Percentiles rank a stretch among this genome's conserved stretches.
These are phyloP conservation scores for Drosophila subobscura DNA, from an alignment of 1,140 invertebrate genomes.

Conservation along the genomic window DNA sequence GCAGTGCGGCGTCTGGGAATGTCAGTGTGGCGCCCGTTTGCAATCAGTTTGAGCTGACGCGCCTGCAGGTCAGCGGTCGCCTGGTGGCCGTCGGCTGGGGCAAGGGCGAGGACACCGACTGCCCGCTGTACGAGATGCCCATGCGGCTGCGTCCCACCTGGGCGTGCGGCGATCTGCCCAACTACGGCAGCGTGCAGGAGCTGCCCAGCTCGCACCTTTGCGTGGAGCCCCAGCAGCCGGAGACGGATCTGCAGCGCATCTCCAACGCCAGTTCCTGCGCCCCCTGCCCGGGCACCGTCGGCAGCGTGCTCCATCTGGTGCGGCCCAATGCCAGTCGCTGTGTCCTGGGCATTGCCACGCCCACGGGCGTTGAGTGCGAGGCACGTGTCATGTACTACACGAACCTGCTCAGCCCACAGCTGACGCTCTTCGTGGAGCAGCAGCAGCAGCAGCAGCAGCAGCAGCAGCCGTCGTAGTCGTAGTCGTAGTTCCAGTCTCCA, in stretches of 20 bases:
- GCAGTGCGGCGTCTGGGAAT: conserved; percentile 6
- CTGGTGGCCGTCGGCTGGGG: conserved; percentile 61
- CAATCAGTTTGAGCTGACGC: conserved; percentile 51
- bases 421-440: conserved; percentile 51
- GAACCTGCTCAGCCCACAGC: conserved; percentile 32
- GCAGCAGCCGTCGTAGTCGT: background rate
- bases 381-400: conserved; percentile 55
- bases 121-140: conserved; percentile 59
- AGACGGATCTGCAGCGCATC: conserved; percentile 7
- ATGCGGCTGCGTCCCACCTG: conserved; percentile 57
- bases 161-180: conserved; percentile 41
- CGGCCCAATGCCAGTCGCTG: conserved; percentile 55
- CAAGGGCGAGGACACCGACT: conserved; percentile 56
- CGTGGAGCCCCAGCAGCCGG: conserved; percentile 25
- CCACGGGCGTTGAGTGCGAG: conserved; percentile 48
- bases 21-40: conserved; percentile 51
- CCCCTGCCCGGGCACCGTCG: conserved; percentile 49
- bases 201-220: conserved; percentile 28
- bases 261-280: conserved; percentile 31
- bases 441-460: conserved; percentile 22
- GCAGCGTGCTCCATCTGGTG: conserved; percentile 56
- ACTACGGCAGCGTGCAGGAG: conserved; percentile 15
- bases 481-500: background rate
- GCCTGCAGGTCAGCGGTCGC: conserved; percentile 47
- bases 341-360: conserved; percentile 63